A percentile compares a stretch with the other conserved stretches of the same genome.
phyloP scores from a whole-genome alignment of 1,140 invertebrate species.

The Cyrtorhinus lividipennis region DNA sequence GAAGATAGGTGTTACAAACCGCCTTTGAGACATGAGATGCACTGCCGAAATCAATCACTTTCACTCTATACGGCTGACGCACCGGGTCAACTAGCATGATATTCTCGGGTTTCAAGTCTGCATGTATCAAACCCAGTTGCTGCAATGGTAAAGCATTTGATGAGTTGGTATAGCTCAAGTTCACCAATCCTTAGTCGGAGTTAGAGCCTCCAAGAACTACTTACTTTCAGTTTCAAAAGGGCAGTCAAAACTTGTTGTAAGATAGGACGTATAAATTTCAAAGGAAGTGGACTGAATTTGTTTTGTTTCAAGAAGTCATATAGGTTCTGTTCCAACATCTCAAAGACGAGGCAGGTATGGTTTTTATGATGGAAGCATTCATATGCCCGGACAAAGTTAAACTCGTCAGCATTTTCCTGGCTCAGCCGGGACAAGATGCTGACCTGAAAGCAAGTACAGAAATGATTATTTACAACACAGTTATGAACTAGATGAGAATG shows the following conservation, averaged over 20 bases:
- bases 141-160: constrained; percentile 34
- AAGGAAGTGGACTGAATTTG: constrained; percentile 94
- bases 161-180: too few species aligned
- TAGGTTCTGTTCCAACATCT: constrained; percentile 99
- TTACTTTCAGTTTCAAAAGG: constrained; percentile 88
- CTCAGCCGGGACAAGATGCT: constrained; percentile 92
- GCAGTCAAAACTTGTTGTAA: constrained; percentile 97
- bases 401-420: constrained; percentile 99
- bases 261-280: constrained; percentile 97
- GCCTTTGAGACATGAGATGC: constrained; percentile 98
- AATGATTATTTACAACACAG: constrained; percentile 13
- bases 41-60: constrained; percentile 99
- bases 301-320: constrained; percentile 99
- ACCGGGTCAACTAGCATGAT: constrained; percentile 98
- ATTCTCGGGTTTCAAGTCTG: constrained; percentile 98
- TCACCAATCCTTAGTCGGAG: too few species aligned
- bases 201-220: constrained; percentile 22
- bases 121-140: constrained; percentile 98
- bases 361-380: constrained; percentile 99
- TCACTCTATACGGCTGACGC: constrained; percentile 90
- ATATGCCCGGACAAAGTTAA: constrained; percentile 98
- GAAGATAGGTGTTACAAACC: constrained; percentile 97
- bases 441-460: constrained; percentile 35
- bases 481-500: too few species aligned
- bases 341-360: constrained; percentile 98